Evolutionary conservation across 2,113 vertebrate genomes (phyloP).

Genomic region (Ciconia boyciana): DNA sequence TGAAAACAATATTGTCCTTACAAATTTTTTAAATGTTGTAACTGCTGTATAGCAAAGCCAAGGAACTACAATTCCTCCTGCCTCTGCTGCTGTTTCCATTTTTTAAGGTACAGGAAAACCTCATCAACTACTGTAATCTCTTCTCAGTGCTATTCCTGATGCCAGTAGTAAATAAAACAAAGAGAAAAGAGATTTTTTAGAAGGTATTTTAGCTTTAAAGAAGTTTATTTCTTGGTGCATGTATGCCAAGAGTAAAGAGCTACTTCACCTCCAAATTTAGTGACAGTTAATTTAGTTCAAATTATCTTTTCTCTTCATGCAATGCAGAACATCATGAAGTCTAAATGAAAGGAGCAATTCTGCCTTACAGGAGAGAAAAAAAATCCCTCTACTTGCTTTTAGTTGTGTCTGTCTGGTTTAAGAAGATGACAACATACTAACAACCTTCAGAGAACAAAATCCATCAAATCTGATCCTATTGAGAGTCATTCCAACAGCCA

Average conservation of each 20-base stretch:
- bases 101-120: not conserved
- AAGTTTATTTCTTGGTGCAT: not conserved
- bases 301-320: not conserved
- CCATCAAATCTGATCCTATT: not conserved
- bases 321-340: not conserved
- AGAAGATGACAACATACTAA: not conserved
- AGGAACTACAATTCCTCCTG: not conserved
- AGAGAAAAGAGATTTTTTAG: not conserved
- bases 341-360: not conserved
- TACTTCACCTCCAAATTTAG: not conserved
- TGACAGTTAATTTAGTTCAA: not conserved
- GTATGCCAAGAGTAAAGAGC: too few relatives aligned
- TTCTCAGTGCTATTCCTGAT: not conserved
- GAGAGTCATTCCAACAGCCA: not conserved
- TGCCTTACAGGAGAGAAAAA: not conserved
- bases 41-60: not conserved
- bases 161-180: not conserved
- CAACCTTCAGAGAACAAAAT: not conserved
- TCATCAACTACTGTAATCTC: not conserved
- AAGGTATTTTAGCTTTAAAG: not conserved
- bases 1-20: not conserved
- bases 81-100: not conserved
- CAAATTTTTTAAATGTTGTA: not conserved
- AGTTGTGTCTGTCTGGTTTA: not conserved
- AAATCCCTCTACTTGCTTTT: not conserved